Evolutionary conservation across 2,797 vertebrate species (phyloP).

Genomic region (Macropodus opercularis): DNA sequence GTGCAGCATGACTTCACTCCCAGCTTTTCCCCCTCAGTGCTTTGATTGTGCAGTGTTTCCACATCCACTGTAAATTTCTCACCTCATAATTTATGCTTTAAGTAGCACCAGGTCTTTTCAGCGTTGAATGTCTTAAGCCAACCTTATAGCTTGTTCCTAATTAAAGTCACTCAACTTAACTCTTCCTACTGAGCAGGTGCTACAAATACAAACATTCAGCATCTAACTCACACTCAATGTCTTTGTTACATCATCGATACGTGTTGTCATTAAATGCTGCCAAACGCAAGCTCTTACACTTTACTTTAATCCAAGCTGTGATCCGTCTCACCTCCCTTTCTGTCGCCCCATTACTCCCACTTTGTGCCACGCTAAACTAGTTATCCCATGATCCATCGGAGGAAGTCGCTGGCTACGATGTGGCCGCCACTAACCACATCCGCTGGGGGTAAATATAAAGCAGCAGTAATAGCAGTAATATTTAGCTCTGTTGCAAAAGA

Average conservation of each 20-base stretch:
- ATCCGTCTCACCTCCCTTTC: background rate
- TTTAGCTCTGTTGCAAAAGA: background rate
- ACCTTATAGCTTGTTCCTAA: constrained; percentile 48
- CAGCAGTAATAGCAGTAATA: constrained; percentile 4
- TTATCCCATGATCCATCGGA: constrained; percentile 52
- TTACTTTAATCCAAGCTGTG: constrained; percentile 9
- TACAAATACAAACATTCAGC: constrained; percentile 38
- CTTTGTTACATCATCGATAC: too few species aligned
- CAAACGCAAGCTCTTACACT: background rate
- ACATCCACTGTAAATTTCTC: constrained; percentile 60
- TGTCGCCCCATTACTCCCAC: constrained; percentile 30
- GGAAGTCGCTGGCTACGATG: constrained; percentile 29
- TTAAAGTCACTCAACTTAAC: constrained; percentile 34
- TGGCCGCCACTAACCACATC: constrained; percentile 50
- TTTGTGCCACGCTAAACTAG: constrained; percentile 36
- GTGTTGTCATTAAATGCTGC: background rate
- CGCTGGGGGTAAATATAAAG: constrained; percentile 28
- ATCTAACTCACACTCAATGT: too few species aligned
- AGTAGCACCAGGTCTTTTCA: constrained; percentile 30
- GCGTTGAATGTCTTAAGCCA: constrained; percentile 41
- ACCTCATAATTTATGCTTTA: constrained; percentile 44
- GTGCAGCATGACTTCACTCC: constrained; percentile 63
- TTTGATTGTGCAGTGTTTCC: constrained; percentile 68
- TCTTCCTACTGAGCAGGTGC: constrained; percentile 18
- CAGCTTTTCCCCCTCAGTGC: constrained; percentile 61